Base-by-base conservation (phyloP, 2,797 vertebrate genomes). In the Yasuhikotakia modesta region DNA sequence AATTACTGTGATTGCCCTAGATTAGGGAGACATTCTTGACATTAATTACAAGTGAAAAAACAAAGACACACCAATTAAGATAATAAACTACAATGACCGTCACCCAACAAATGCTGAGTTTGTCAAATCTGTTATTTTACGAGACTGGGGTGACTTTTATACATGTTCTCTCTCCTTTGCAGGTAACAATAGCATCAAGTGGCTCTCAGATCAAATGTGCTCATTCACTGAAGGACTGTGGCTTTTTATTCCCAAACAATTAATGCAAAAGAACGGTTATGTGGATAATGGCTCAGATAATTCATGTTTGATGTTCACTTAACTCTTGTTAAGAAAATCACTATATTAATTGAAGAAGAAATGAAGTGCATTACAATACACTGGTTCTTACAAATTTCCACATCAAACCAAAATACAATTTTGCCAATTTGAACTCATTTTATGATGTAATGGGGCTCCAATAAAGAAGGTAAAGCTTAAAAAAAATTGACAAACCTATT, bases 131-230 rank as follows among this genome's bases (percentile, higher is more conserved):
- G 79, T 81, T 81, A 16, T 73, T 79, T 21, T 77, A 79, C 30
- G 21, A 70, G 89, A 90, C 91, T 87, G 77, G 60, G 58, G 22
- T 45, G 46, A 50, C 66, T 77, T 77, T 73, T 53, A 67, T 64
- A 89, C 89, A 92, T 73, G 80, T 83, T 80, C 89, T 90, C 82
- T 86, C 88, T 82, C 14, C 86, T 80, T 93, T 88, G 81, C 91
- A 89, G 89, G 89, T 88, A 92, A 91, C 85, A 91, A 87, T 85
- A 90, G 83, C 85, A 91, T 91, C 32, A 74, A 65, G 46, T 55
- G 91, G 87, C 90, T 87, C 92, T 94, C 57, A 70, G 53, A 78
- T 78, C 92, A 94, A 94, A 91, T 93, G 87, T 86, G 81, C 82
- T 86, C 87, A 89, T 86, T 82, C 46, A 88, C 89, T 90, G 53